Conservation (phyloP, 2,888 invertebrate genomes). For the Spicauda simplicius region DNA sequence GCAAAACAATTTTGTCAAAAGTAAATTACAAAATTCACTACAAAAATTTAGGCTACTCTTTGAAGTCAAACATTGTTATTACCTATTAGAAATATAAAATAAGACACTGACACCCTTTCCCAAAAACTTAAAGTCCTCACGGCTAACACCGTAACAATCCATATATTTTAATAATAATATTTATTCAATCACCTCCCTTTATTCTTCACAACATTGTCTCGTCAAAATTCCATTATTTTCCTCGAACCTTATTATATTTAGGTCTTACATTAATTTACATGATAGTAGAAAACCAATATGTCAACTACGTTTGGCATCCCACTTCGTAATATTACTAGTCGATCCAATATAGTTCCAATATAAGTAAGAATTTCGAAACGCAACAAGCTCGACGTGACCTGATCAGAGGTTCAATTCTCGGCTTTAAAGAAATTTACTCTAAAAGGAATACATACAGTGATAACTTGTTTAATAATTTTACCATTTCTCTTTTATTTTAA, state of each 20-base stretch:
- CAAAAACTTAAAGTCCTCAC: conserved; percentile 5
- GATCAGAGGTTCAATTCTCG: too few species aligned
- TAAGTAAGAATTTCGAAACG: conserved; percentile 1
- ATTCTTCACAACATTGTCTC: not conserved
- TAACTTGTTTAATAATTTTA: too few species aligned
- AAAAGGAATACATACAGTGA: too few species aligned
- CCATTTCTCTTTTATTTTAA: too few species aligned
- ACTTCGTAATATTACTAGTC: not conserved
- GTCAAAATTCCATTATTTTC: not conserved
- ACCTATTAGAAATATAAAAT: conserved; percentile 11
- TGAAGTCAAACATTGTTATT: conserved; percentile 12
- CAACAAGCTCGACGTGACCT: not conserved
- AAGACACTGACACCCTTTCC: not conserved
- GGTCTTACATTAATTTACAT: not conserved
- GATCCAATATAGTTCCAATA: conserved; percentile 15
- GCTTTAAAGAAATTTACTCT: too few species aligned
- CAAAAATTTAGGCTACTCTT: conserved; percentile 25
- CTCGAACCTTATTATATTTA: not conserved
- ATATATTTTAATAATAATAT: conserved; percentile 1
- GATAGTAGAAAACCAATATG: conserved; percentile 7
- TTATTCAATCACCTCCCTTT: not conserved
- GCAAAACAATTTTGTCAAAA: too few species aligned
- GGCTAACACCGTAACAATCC: conserved; percentile 8
- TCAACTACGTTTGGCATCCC: conserved; percentile 11
- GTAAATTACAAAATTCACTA: conserved; percentile 7